Percentiles rank a stretch among this genome's conserved stretches.
These are phyloP conservation scores for Smithornis capensis DNA, from an alignment of 2,113 vertebrate species.

Conservation along the genomic window DNA sequence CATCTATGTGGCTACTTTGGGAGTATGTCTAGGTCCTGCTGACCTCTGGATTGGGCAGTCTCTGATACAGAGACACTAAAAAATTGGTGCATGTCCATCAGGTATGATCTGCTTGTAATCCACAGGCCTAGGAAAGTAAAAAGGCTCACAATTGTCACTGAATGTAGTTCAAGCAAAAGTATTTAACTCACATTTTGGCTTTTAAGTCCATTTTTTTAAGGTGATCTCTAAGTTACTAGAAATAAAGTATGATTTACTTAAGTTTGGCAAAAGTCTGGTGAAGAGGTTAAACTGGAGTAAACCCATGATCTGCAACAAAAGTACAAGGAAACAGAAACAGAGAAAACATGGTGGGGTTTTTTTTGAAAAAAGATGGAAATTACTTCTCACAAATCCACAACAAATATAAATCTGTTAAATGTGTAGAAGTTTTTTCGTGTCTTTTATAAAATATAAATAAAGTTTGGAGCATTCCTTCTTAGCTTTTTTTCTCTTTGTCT, in stretches of 20 bases:
- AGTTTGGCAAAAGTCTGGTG: neutral
- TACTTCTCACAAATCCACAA: neutral
- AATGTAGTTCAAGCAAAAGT: neutral
- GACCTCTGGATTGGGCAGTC: neutral
- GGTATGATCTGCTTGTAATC: neutral
- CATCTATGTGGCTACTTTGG: neutral
- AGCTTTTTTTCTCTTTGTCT: slow-evolving; percentile 37
- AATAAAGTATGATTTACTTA: neutral
- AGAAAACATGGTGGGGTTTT: neutral
- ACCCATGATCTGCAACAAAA: neutral
- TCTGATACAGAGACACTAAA: neutral
- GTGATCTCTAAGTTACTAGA: neutral
- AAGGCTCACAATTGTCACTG: neutral
- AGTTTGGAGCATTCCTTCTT: slow-evolving; percentile 37
- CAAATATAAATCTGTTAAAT: neutral
- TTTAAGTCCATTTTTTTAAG: neutral
- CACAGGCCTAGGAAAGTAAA: neutral
- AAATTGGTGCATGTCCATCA: neutral
- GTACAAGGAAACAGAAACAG: neutral
- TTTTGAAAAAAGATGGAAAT: neutral
- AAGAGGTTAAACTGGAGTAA: neutral
- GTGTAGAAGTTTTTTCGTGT: neutral
- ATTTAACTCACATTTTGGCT: neutral
- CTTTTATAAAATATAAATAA: slow-evolving; percentile 37
- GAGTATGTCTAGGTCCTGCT: neutral